phyloP scores from a whole-genome alignment of 2,888 invertebrate genomes.

The Acleris cristana region DNA sequence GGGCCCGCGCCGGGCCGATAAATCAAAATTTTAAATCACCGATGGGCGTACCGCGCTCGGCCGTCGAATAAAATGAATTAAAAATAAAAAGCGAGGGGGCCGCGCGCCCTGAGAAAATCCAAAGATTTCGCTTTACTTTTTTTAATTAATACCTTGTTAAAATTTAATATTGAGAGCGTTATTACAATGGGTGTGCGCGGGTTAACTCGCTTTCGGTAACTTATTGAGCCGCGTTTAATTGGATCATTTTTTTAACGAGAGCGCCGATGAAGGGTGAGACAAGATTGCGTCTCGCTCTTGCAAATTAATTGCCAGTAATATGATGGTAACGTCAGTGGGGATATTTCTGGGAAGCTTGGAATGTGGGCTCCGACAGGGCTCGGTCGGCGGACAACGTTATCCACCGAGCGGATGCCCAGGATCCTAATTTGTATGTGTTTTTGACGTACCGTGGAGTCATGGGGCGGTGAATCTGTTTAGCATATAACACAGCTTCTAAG shows the following conservation, averaged over 20 bases:
- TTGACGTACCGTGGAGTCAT: no score
- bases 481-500: background rate
- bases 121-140: conserved; percentile 83
- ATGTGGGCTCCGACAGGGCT: conserved; percentile 14
- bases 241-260: conserved; percentile 81
- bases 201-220: conserved; percentile 79
- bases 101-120: conserved; percentile 80
- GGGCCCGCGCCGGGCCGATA: conserved; percentile 73
- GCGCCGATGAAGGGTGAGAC: conserved; percentile 65
- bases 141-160: conserved; percentile 85
- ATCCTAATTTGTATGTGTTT: no score
- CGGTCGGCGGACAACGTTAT: no score
- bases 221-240: conserved; percentile 79
- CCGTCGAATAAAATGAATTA: conserved; percentile 83
- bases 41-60: conserved; percentile 78
- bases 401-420: no score
- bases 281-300: conserved; percentile 60
- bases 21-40: conserved; percentile 84
- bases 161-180: conserved; percentile 83
- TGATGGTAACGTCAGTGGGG: conserved; percentile 26
- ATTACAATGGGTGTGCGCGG: conserved; percentile 82
- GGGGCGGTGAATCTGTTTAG: no score
- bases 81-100: conserved; percentile 79
- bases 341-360: conserved; percentile 35
- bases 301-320: conserved; percentile 53